phyloP scores from a whole-genome alignment of 2,888 invertebrate genomes.

The Agonopterix subpropinquella region DNA sequence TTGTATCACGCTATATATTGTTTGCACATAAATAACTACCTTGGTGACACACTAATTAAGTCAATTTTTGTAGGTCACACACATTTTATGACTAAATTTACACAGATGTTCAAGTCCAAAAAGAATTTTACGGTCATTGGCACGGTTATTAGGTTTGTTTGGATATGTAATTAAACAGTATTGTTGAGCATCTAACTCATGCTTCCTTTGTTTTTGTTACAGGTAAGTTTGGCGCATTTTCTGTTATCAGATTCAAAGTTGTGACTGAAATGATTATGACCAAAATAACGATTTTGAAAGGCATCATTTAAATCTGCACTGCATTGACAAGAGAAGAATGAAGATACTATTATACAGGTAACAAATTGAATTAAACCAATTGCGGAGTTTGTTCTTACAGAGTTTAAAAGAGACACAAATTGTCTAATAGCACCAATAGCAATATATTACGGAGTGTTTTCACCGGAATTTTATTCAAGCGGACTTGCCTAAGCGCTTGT shows the following conservation, averaged over 20 bases:
- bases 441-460: too few relatives aligned
- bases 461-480: conserved; percentile 2
- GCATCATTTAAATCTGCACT: too few relatives aligned
- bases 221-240: conserved; percentile 47
- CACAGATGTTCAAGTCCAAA: conserved; percentile 41
- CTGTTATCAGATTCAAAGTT: too few relatives aligned
- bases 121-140: conserved; percentile 39
- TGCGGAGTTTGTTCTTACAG: too few relatives aligned
- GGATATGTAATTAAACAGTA: conserved; percentile 23
- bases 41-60: conserved; percentile 17
- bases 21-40: too few relatives aligned
- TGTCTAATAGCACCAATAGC: too few relatives aligned
- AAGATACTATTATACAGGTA: too few relatives aligned
- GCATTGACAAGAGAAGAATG: too few relatives aligned
- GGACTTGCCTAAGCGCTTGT: conserved; percentile 40
- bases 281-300: too few relatives aligned
- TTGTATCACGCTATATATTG: not conserved
- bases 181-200: conserved; percentile 19
- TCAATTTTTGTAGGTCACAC: conserved; percentile 35
- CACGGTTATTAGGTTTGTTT: conserved; percentile 31
- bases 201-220: conserved; percentile 39
- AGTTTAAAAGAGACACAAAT: too few relatives aligned
- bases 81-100: conserved; percentile 31
- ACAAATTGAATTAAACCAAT: too few relatives aligned
- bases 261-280: too few relatives aligned